phyloP scores from a whole-genome alignment of 2,888 invertebrate genomes.

The Callimorpha dominula region DNA sequence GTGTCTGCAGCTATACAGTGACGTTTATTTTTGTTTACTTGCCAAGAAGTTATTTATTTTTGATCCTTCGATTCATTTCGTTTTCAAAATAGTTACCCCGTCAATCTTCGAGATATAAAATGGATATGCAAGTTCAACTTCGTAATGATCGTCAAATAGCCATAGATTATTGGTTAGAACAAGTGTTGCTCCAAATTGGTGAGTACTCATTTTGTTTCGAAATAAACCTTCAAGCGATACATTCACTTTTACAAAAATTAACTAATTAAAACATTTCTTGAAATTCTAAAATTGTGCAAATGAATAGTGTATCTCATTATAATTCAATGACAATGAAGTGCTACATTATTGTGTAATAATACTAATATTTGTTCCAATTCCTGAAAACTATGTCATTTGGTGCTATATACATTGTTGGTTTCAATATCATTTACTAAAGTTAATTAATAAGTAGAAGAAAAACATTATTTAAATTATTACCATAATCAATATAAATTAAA shows the following conservation, averaged over 20 bases:
- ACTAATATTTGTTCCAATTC: not conserved
- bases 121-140: constrained; percentile 54
- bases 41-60: constrained; percentile 43
- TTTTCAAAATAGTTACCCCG: not conserved
- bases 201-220: constrained; percentile 33
- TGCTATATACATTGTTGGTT: not conserved
- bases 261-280: not conserved
- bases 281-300: not conserved
- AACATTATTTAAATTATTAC: not conserved
- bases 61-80: constrained; percentile 30
- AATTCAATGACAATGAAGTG: not conserved
- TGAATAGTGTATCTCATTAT: not conserved
- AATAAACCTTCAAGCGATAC: constrained; percentile 4
- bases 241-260: not conserved
- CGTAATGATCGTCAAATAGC: constrained; percentile 54
- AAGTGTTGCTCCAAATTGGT: constrained; percentile 71
- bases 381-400: not conserved
- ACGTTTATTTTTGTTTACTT: constrained; percentile 49
- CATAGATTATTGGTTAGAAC: constrained; percentile 67
- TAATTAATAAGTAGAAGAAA: not conserved
- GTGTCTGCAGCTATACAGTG: constrained; percentile 4
- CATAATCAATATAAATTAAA: not conserved
- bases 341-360: too few species aligned
- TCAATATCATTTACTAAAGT: not conserved
- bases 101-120: constrained; percentile 15